These are phyloP conservation scores for Diachrysia chrysitis DNA, from an alignment of 2,888 invertebrate species.

Conservation along the genomic window DNA sequence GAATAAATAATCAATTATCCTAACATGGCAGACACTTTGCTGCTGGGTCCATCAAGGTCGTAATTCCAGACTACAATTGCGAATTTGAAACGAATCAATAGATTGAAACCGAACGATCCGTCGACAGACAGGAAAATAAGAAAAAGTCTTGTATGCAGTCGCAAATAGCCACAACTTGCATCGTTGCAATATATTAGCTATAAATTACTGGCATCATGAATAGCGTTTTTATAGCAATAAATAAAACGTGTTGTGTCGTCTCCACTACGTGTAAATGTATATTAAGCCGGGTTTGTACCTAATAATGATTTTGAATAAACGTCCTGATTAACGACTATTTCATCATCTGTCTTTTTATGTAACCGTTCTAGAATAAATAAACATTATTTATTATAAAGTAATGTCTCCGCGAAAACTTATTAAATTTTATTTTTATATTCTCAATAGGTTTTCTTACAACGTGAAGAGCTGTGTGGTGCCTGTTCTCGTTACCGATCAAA, in stretches of 20 bases:
- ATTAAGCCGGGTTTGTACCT: conserved; percentile 15
- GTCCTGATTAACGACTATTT: conserved; percentile 13
- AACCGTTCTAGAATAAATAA: too few species aligned
- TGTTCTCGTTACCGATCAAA: too few species aligned
- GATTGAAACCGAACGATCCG: conserved; percentile 29
- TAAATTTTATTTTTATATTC: not conserved
- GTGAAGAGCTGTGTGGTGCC: too few species aligned
- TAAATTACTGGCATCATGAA: conserved; percentile 30
- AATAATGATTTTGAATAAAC: conserved; percentile 15
- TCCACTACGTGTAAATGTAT: conserved; percentile 13
- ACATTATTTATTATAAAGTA: too few species aligned
- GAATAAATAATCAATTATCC: conserved; percentile 30
- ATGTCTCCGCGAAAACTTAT: not conserved
- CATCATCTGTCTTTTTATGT: conserved; percentile 9
- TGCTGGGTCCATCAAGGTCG: conserved; percentile 26
- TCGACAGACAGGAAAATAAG: conserved; percentile 28
- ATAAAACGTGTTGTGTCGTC: conserved; percentile 23
- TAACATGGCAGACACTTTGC: conserved; percentile 31
- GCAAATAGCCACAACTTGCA: conserved; percentile 39
- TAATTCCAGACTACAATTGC: conserved; percentile 35
- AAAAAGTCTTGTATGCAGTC: conserved; percentile 31
- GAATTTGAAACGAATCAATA: conserved; percentile 47
- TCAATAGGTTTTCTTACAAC: not conserved
- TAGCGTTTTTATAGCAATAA: conserved; percentile 30
- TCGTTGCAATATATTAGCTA: conserved; percentile 32